Base-by-base conservation (phyloP, 2,797 vertebrate genomes). In the Lophius americanus region DNA sequence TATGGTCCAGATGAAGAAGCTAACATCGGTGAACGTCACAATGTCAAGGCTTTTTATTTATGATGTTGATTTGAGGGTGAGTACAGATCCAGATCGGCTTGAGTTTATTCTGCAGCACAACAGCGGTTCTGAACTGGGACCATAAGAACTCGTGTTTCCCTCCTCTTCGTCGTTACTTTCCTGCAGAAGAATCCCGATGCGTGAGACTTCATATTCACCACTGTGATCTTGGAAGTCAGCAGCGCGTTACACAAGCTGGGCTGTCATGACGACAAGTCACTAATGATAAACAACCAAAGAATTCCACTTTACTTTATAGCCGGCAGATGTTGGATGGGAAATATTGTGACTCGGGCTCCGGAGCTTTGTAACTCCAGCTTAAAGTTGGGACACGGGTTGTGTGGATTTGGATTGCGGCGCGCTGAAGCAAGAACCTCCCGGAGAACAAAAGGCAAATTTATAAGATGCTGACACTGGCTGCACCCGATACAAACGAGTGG, bases 121-220 rank as follows among this genome's bases (percentile, higher is more conserved):
- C 23, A 23, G 23, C 23, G 23, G 23, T 23, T 23, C 23, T 23
- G 23, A 23, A 23, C 23, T 23, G 23, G 23, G 23, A 10, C 2
- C 36, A 55, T 52, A 57, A 23, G 36, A 73, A 60, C 68, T 3
- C 49, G 13, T 49, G 43, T 64, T 52, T 56, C 13, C 3, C 38
- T 41, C 32, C 33, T 14, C 42, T 47, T 62, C 32, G 5, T 80
- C 32, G 5, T 80, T 32, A 7, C 83, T 78, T 81, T 56, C 57
- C 10, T 60, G 33, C 60, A 56, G 60, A 60, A 39, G 42, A 51
- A 60, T 60, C 48, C n/a, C 13, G 4, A 60, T 62, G 60, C 37
- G 38, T 80, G 76, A 78, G 64, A 38, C 33, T 43, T 68, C 62
- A 3, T 66, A 66, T 80, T 78, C 57, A 72, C 67, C 71, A 39